Evolutionary conservation across 2,888 invertebrate genomes (phyloP).

Genomic region (Orthosia gracilis): DNA sequence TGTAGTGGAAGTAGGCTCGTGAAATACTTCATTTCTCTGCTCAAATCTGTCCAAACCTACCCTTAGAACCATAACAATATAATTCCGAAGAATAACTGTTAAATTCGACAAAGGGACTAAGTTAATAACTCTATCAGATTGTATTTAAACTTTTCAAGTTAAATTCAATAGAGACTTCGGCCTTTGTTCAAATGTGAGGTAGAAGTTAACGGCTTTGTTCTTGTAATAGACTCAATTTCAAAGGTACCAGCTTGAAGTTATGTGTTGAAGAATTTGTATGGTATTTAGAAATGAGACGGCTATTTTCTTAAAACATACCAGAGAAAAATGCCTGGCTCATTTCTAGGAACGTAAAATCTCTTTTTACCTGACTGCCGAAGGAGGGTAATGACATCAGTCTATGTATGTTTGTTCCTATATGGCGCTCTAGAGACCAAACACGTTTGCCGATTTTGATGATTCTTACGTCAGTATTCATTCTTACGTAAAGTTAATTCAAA

Average conservation of each 20-base stretch:
- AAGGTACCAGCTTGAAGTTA: background rate
- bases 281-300: background rate
- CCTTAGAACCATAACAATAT: background rate
- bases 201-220: constrained; percentile 25
- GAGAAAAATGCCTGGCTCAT: no score
- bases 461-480: no score
- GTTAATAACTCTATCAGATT: constrained; percentile 46
- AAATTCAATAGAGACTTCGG: constrained; percentile 32
- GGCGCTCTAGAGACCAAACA: no score
- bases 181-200: constrained; percentile 33
- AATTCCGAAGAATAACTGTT: constrained; percentile 28
- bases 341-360: no score
- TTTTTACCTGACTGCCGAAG: no score
- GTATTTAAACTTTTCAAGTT: constrained; percentile 29
- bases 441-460: no score
- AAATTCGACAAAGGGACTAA: constrained; percentile 19
- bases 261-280: background rate
- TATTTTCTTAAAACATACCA: background rate
- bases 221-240: background rate
- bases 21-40: background rate
- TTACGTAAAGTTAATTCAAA: no score
- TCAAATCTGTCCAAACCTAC: background rate
- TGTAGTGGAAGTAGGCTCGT: no score
- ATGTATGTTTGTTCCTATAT: no score
- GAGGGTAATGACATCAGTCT: no score